Conservation (phyloP, 2,797 vertebrate species). For the Phalanger gymnotis region DNA sequence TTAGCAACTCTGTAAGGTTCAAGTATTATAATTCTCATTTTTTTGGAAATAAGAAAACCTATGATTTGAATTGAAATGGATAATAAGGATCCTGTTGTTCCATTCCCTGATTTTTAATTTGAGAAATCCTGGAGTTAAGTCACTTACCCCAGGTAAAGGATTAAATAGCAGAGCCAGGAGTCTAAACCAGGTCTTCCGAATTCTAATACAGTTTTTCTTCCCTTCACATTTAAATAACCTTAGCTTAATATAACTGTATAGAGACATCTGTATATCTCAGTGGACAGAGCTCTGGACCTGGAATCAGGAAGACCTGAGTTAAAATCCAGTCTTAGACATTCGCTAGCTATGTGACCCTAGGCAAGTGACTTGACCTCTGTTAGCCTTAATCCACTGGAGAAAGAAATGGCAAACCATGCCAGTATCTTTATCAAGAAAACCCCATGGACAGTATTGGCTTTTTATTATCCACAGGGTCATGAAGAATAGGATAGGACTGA, state of each 20-base stretch:
- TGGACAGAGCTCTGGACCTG: neutral
- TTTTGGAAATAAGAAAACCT: neutral
- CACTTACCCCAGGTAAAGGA: neutral
- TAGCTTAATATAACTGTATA: neutral
- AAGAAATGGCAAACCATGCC: neutral
- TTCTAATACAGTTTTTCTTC: neutral
- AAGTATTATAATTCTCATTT: neutral
- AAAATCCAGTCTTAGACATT: no score
- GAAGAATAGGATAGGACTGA: no score
- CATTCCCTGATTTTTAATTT: neutral
- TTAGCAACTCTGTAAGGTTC: neutral
- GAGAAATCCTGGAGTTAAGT: neutral
- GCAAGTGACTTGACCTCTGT: neutral
- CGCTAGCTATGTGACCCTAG: no score
- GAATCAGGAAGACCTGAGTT: neutral
- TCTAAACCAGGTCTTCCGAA: neutral
- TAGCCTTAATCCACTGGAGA: neutral
- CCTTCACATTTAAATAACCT: neutral
- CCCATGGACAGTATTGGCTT: no score
- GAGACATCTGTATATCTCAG: neutral
- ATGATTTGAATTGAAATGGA: neutral
- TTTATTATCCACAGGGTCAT: no score
- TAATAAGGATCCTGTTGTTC: neutral
- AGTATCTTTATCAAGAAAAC: neutral
- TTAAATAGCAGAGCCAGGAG: no score